phyloP scores from a whole-genome alignment of 2,797 vertebrate genomes.

The Amniataba percoides region DNA sequence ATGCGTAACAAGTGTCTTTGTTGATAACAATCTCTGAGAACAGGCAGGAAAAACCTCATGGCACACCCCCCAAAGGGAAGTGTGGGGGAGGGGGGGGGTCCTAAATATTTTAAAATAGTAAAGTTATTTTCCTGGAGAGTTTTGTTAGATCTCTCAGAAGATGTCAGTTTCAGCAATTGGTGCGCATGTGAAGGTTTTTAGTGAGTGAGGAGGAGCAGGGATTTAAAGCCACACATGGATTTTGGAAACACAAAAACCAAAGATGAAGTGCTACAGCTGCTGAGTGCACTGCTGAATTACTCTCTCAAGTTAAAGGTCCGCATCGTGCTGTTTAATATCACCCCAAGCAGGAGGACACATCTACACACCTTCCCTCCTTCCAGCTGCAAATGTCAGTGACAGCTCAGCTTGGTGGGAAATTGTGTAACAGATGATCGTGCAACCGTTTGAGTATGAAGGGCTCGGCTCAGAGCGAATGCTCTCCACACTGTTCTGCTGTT shows the following conservation, averaged over 20 bases:
- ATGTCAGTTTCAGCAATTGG: not conserved
- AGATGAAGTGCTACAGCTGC: slow-evolving; percentile 2
- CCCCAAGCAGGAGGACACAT: slow-evolving; percentile 31
- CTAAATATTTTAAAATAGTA: not conserved
- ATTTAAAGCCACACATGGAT: not conserved
- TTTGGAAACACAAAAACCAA: not conserved
- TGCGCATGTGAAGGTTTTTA: not conserved
- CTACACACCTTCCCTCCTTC: slow-evolving; percentile 11
- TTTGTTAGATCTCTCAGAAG: not conserved
- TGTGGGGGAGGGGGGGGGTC: no score
- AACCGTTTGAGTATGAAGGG: slow-evolving; percentile 27
- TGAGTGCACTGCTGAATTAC: not conserved
- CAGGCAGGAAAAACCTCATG: slow-evolving; percentile 12
- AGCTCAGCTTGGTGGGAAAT: slow-evolving; percentile 27
- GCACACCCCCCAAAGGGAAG: slow-evolving; percentile 12
- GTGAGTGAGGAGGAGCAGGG: not conserved
- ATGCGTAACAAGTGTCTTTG: slow-evolving; percentile 70
- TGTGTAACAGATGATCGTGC: slow-evolving; percentile 37
- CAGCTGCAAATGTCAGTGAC: slow-evolving; percentile 55
- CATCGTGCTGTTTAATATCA: slow-evolving; percentile 14
- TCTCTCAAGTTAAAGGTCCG: slow-evolving; percentile 1
- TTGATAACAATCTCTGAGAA: not conserved
- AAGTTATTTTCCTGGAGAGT: slow-evolving; percentile 32
- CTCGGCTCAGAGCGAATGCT: slow-evolving; percentile 21
- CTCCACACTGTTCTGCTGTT: slow-evolving; percentile 18